phyloP scores from a whole-genome alignment of 2,888 invertebrate genomes.

The Augochlorella aurata region DNA sequence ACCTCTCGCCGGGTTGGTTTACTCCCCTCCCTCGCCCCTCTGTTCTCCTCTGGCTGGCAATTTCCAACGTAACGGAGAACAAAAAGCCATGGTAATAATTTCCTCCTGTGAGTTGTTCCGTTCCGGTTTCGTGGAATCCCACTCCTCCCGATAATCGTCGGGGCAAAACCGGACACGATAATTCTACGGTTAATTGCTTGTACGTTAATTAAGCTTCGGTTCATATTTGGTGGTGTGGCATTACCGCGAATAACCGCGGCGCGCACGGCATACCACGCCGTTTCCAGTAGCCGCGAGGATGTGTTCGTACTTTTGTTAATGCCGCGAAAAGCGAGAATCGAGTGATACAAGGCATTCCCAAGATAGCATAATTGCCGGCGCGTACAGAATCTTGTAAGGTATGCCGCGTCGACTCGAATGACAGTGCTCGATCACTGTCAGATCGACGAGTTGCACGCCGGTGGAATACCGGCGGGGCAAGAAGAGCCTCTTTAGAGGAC shows the following conservation, averaged over 20 bases:
- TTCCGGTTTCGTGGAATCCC: conserved; percentile 56
- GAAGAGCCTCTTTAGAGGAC: conserved; percentile 65
- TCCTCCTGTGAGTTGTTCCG: conserved; percentile 39
- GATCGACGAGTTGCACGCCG: conserved; percentile 63
- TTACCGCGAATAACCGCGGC: conserved; percentile 43
- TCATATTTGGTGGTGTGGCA: conserved; percentile 57
- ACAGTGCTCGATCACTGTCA: conserved; percentile 74
- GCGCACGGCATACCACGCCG: conserved; percentile 45
- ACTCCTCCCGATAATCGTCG: conserved; percentile 54
- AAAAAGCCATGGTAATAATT: conserved; percentile 54
- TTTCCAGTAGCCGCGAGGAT: conserved; percentile 63
- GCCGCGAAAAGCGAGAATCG: conserved; percentile 72
- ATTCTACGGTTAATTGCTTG: conserved; percentile 62
- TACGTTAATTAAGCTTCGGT: conserved; percentile 62
- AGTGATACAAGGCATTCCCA: conserved; percentile 71
- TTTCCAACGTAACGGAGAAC: conserved; percentile 1
- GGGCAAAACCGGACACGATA: conserved; percentile 52
- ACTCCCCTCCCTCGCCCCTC: background rate
- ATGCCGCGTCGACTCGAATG: conserved; percentile 69
- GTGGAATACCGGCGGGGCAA: conserved; percentile 66
- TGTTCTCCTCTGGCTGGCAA: conserved; percentile 2
- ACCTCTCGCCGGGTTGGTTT: background rate
- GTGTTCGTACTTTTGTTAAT: conserved; percentile 68
- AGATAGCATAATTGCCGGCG: conserved; percentile 74
- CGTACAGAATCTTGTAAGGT: conserved; percentile 73